Evolutionary conservation across 2,113 vertebrate genomes (phyloP).

Genomic region (Progne subis): DNA sequence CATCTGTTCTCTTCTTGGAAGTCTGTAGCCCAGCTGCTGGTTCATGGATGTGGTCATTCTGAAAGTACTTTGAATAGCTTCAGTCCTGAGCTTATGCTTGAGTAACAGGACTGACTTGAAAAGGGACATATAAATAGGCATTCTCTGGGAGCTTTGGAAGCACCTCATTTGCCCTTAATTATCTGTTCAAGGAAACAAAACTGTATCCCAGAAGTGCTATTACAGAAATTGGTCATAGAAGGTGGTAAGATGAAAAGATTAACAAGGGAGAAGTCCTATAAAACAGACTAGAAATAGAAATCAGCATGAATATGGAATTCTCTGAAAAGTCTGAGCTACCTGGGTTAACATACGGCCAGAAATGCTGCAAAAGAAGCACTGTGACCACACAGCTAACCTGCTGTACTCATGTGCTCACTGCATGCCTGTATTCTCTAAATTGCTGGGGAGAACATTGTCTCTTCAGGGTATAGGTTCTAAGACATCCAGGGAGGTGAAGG

Average conservation of each 20-base stretch:
- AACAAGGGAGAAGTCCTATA: background rate
- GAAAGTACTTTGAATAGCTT: background rate
- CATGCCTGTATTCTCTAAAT: background rate
- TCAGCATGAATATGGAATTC: background rate
- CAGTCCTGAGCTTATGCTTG: background rate
- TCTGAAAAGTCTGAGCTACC: background rate
- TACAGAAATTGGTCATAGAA: background rate
- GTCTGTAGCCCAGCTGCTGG: background rate
- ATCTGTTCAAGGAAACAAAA: background rate
- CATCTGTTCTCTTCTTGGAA: slow-evolving; percentile 8
- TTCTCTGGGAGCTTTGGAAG: background rate
- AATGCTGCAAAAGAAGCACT: background rate
- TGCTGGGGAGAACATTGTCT: background rate
- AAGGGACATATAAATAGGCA: background rate
- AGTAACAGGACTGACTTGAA: background rate
- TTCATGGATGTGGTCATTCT: background rate
- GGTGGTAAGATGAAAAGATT: background rate
- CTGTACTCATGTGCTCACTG: background rate
- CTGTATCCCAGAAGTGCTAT: background rate
- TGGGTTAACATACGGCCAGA: background rate
- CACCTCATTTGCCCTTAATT: background rate
- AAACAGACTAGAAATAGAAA: background rate
- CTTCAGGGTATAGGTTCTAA: background rate
- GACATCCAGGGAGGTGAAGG: background rate
- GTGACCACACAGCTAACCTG: background rate